Conservation (phyloP, 2,888 invertebrate genomes). For the Drosophila lacicola region DNA sequence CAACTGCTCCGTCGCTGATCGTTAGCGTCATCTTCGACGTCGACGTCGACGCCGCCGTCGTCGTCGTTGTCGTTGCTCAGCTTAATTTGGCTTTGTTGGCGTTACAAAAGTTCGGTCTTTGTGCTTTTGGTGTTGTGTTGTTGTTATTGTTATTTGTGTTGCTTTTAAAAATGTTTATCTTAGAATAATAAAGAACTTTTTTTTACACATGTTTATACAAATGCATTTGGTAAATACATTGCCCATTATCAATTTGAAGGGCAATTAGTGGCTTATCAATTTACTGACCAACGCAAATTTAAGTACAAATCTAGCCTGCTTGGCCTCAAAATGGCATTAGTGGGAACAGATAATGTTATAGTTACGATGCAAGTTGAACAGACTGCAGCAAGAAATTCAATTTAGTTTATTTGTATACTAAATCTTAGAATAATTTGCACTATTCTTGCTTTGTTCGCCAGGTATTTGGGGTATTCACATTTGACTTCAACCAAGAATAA, state of each 20-base stretch:
- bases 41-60: conserved; percentile 18
- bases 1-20: conserved; percentile 28
- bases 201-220: background rate
- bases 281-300: no score
- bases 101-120: conserved; percentile 27
- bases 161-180: conserved; percentile 39
- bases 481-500: no score
- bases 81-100: conserved; percentile 22
- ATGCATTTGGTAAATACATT: background rate
- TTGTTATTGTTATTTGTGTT: conserved; percentile 30
- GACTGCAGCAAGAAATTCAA: no score
- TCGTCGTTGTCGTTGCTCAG: conserved; percentile 21
- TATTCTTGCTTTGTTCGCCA: no score
- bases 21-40: conserved; percentile 22
- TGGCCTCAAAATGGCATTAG: no score
- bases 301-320: no score
- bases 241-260: background rate
- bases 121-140: background rate
- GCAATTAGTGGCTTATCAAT: background rate
- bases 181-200: background rate
- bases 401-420: no score
- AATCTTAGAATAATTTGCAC: no score
- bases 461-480: no score
- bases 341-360: no score
- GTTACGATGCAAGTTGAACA: no score